Evolutionary conservation across 2,888 invertebrate species (phyloP), one percentile per base, ranked within the genome.

Genomic region (Thyatira batis): DNA sequence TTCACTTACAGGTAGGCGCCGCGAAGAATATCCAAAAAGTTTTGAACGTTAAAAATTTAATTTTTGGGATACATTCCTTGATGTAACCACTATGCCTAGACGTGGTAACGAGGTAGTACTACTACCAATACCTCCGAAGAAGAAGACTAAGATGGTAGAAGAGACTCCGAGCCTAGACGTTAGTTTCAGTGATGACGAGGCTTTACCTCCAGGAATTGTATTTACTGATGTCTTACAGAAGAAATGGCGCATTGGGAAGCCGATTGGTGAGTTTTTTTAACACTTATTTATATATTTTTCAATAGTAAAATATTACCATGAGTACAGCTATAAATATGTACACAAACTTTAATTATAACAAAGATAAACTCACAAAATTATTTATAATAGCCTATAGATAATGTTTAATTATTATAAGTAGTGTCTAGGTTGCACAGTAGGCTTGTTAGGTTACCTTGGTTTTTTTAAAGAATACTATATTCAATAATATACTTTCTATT

Each of bases 181-280:
- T 10, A 90, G 89, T 75, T 87, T 88, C 63, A 81, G 61, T 65
- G 89, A 92, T 54, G 90, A 92, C 58, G 87, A 91, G 54, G 94
- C 93, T 28, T 77, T 94, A 20, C 85, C 93, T 5, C 90, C 93
- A 17, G 98, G 97, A 0, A 95, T 96, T 75, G 92, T 97, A 52
- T 90, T 98, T 57, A 95, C 94, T 50, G 98, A 98, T 89, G 92
- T 97, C 45, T 93, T 93, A 25, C 95, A 95, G 69, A 96, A 96
- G 74, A 93, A 95, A 79, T 99, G 98, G 98, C 95, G 94, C 67
- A 91, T 98, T 55, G 98, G 98, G 0, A 94, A 95, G 75, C 94
- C 96, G 3, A 95, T 98, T 71, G 98, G 98, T 94, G 69, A 80
- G 82, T 74, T 53, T 27, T 50, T 39, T 5, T 39, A 13, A 8